Evolutionary conservation across 1,140 invertebrate genomes (phyloP).

Genomic region (Chironomus striatipennis): DNA sequence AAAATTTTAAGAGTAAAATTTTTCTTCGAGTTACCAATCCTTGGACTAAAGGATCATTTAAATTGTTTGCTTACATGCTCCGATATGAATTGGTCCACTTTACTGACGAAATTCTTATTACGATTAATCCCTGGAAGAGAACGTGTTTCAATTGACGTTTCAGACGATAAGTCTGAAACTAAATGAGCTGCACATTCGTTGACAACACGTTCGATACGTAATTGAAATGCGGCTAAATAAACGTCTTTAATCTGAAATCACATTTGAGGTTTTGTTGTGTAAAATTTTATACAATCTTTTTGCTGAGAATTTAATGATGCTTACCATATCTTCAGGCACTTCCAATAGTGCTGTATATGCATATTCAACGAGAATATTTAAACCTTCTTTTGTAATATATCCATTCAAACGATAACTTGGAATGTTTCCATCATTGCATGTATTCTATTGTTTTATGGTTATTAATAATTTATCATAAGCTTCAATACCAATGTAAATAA

Average conservation of each 20-base stretch:
- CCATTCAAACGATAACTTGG: slow-evolving; percentile 27
- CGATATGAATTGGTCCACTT: slow-evolving; percentile 63
- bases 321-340: slow-evolving; percentile 39
- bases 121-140: slow-evolving; percentile 56
- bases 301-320: no score
- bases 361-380: slow-evolving; percentile 69
- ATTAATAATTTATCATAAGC: background rate
- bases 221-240: slow-evolving; percentile 60
- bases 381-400: slow-evolving; percentile 37
- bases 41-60: no score
- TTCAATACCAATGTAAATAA: background rate
- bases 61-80: slow-evolving; percentile 48
- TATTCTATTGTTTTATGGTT: slow-evolving; percentile 14
- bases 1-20: no score
- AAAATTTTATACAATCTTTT: no score
- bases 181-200: slow-evolving; percentile 62
- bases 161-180: slow-evolving; percentile 53
- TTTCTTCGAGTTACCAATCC: no score
- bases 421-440: slow-evolving; percentile 25
- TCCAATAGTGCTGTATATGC: slow-evolving; percentile 58
- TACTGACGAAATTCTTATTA: slow-evolving; percentile 50
- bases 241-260: slow-evolving; percentile 54
- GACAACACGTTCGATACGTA: slow-evolving; percentile 65
- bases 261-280: no score
- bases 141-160: slow-evolving; percentile 62